phyloP scores from a whole-genome alignment of 2,888 invertebrate species.

The Acanthopleura granulata region DNA sequence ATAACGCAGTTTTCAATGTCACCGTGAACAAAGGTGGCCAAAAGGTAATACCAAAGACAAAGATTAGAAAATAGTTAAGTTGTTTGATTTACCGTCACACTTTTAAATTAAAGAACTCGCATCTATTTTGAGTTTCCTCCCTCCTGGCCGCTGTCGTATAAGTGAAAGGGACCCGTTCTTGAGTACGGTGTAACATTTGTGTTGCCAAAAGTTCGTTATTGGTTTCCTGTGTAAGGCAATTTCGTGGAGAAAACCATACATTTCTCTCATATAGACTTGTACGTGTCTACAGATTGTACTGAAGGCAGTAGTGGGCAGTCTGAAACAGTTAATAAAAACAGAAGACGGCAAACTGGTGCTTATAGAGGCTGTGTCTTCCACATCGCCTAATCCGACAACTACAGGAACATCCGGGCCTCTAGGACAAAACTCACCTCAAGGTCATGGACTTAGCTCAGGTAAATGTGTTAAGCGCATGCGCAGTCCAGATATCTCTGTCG shows the following conservation, averaged over 20 bases:
- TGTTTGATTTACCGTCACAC: too few relatives aligned
- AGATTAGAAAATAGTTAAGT: too few relatives aligned
- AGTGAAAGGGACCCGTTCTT: too few relatives aligned
- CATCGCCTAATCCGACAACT: not conserved
- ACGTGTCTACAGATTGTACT: not conserved
- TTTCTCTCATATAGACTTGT: not conserved
- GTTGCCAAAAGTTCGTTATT: too few relatives aligned
- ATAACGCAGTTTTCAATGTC: not conserved
- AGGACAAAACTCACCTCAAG: not conserved
- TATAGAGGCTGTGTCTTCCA: not conserved
- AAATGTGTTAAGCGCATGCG: not conserved
- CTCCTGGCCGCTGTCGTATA: too few relatives aligned
- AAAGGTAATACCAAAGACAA: not conserved
- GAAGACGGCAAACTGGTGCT: slow-evolving; percentile 11
- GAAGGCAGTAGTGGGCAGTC: slow-evolving; percentile 6
- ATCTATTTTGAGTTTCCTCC: too few relatives aligned
- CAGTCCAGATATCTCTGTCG: too few relatives aligned
- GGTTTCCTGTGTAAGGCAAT: too few relatives aligned
- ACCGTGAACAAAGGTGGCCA: not conserved
- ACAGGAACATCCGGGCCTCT: not conserved
- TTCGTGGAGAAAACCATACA: too few relatives aligned
- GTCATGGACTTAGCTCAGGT: not conserved
- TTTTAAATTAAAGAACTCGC: too few relatives aligned
- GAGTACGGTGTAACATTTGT: too few relatives aligned
- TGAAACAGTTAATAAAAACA: slow-evolving; percentile 7